Percentiles rank a stretch among this genome's conserved stretches.
Evolutionary conservation across 2,797 vertebrate species (phyloP).

Genomic region (Enteromius afrohamiltoni): DNA sequence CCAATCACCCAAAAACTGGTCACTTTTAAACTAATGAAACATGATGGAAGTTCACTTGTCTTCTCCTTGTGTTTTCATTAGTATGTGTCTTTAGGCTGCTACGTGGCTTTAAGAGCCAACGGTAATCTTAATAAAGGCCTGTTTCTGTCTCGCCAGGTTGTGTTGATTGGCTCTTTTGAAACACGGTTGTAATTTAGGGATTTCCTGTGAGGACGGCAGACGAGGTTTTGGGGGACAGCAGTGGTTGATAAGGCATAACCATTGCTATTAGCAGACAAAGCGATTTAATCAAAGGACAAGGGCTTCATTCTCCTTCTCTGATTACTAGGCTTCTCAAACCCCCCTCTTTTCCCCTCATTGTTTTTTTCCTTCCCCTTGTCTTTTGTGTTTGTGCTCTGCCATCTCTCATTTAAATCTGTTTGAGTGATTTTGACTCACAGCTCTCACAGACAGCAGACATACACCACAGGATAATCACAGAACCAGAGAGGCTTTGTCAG

Average conservation of each 20-base stretch:
- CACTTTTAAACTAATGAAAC: neutral
- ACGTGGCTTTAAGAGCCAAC: neutral
- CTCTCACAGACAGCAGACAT: neutral
- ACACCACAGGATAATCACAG: constrained; percentile 5
- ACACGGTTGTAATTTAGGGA: constrained; percentile 52
- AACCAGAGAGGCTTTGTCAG: neutral
- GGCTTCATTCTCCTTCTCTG: constrained; percentile 48
- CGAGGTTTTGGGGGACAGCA: constrained; percentile 26
- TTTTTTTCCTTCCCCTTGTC: constrained; percentile 31
- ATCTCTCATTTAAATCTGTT: constrained; percentile 37
- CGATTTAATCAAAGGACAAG: constrained; percentile 59
- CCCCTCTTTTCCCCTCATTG: constrained; percentile 6
- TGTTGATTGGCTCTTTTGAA: constrained; percentile 58
- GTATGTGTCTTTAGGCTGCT: constrained; percentile 8
- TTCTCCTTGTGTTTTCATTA: constrained; percentile 28
- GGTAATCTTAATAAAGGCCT: constrained; percentile 23
- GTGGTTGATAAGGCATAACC: constrained; percentile 51
- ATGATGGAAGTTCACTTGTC: neutral
- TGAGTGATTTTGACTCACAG: constrained; percentile 17
- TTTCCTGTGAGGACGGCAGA: constrained; percentile 46
- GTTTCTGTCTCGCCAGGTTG: constrained; percentile 27
- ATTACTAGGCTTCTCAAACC: constrained; percentile 47
- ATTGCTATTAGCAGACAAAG: constrained; percentile 59
- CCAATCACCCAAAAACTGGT: constrained; percentile 30
- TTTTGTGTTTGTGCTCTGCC: constrained; percentile 20